Base-by-base conservation (phyloP, 2,888 invertebrate species). In the Hartigia nigra region DNA sequence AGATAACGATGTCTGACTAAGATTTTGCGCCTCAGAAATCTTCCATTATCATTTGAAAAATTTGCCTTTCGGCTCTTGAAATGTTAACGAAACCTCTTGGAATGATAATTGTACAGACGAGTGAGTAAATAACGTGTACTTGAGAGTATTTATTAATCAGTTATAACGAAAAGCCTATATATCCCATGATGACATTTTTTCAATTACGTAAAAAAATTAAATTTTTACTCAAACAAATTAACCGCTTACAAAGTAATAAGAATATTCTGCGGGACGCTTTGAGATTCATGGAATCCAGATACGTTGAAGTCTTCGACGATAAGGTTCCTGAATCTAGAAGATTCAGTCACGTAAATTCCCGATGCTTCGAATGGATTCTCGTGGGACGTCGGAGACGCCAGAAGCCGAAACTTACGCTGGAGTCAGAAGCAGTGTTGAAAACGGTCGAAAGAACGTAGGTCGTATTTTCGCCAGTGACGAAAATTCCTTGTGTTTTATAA, bases 391-490 rank as follows among this genome's bases (percentile, higher is more conserved):
- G 14, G 55, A 5, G 14, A 39, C 39, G 39, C 39, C 34, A 4
- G 34, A 9, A 35, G 9, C 9, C 14, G 9, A 55, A 2, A 1
- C 9, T 23, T 14, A 5, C 9, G 2, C 9, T 14, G 14, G 14
- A 77, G 23, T 35, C 14, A 74, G 70, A 76, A 35, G 55, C 31
- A 74, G 31, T 31, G 74, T n/a, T 12, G 34, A 79, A 83, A 81
- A 81, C 78, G 81, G 77, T 79, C 81, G 81, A 69, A 78, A 76
- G 81, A 83, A 87, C 85, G 80, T 86, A 87, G 86, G 86, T 85
- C 84, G 82, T 34, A 34, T 80, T 82, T 85, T 82, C 82, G 84
- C 82, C 83, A 86, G 84, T 86, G 83, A 86, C 85, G 82, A 84
- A 83, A 85, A 85, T 84, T 9, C 14, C 55, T 9, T 23, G 9